phyloP scores from a whole-genome alignment of 2,888 invertebrate genomes.

The Coecobrya sp. region DNA sequence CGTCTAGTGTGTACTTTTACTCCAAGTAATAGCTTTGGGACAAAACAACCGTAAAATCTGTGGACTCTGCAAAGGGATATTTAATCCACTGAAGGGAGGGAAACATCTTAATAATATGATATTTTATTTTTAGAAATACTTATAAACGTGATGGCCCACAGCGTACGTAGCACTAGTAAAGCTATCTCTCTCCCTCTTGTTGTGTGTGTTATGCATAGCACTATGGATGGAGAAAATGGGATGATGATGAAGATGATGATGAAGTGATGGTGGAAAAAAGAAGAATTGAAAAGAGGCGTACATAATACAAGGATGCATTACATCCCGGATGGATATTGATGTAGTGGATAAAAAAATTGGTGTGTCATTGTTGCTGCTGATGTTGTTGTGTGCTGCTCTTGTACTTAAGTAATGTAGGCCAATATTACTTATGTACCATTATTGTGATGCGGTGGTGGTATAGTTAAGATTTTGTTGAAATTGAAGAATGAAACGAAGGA shows the following conservation, averaged over 20 bases:
- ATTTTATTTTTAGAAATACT: neutral
- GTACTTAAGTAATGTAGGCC: slow-evolving; percentile 14
- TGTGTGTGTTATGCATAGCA: neutral
- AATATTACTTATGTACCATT: neutral
- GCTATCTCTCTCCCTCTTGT: neutral
- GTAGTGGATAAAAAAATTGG: slow-evolving; percentile 14
- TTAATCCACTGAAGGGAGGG: slow-evolving; percentile 31
- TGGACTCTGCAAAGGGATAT: slow-evolving; percentile 23
- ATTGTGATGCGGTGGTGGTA: slow-evolving; percentile 2
- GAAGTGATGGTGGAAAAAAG: slow-evolving; percentile 39
- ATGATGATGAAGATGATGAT: slow-evolving; percentile 30
- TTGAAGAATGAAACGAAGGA: slow-evolving; percentile 41
- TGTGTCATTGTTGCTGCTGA: neutral
- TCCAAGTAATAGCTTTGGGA: slow-evolving; percentile 50
- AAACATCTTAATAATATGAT: slow-evolving; percentile 31
- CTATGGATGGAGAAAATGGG: slow-evolving; percentile 36
- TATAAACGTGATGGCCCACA: neutral
- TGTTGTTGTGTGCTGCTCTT: neutral
- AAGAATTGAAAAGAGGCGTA: slow-evolving; percentile 60
- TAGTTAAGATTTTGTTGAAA: slow-evolving; percentile 37
- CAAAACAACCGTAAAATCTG: slow-evolving; percentile 59
- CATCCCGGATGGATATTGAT: slow-evolving; percentile 35
- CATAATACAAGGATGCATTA: slow-evolving; percentile 40
- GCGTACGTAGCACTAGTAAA: neutral
- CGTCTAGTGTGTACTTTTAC: neutral